Conservation (phyloP, 2,888 invertebrate genomes). For the Globia sparganii region DNA sequence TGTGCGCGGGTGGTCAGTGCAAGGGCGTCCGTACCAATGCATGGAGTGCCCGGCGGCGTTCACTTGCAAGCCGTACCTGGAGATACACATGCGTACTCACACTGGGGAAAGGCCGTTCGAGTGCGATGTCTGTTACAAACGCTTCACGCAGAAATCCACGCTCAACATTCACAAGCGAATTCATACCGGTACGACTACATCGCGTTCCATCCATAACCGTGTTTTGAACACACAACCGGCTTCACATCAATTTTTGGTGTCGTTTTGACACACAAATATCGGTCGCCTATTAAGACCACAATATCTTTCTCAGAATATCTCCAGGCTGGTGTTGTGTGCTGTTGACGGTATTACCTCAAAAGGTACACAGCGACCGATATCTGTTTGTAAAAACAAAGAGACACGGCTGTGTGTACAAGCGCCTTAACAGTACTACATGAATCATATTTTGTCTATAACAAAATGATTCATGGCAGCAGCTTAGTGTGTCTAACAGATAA, state of each 20-base stretch:
- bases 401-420: conserved; percentile 49
- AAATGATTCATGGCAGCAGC: conserved; percentile 44
- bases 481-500: conserved; percentile 61
- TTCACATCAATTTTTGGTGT: background rate
- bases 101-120: conserved; percentile 90
- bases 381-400: conserved; percentile 42
- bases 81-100: conserved; percentile 92
- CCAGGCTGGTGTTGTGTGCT: background rate
- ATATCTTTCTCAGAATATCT: conserved; percentile 3
- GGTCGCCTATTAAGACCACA: conserved; percentile 1
- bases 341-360: background rate
- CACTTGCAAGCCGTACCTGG: conserved; percentile 91
- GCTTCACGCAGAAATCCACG: conserved; percentile 91
- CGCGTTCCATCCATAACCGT: conserved; percentile 45
- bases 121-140: conserved; percentile 91
- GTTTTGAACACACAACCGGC: conserved; percentile 33
- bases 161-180: conserved; percentile 91
- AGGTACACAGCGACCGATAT: conserved; percentile 15
- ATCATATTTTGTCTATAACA: conserved; percentile 14
- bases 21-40: conserved; percentile 90
- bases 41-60: conserved; percentile 91
- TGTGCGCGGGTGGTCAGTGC: conserved; percentile 81
- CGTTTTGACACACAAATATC: conserved; percentile 18
- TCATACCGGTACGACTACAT: conserved; percentile 87
- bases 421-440: conserved; percentile 36